These are phyloP conservation scores for Dipodomys stephensi DNA, from an alignment of 2,113 vertebrate species.

Conservation along the genomic window DNA sequence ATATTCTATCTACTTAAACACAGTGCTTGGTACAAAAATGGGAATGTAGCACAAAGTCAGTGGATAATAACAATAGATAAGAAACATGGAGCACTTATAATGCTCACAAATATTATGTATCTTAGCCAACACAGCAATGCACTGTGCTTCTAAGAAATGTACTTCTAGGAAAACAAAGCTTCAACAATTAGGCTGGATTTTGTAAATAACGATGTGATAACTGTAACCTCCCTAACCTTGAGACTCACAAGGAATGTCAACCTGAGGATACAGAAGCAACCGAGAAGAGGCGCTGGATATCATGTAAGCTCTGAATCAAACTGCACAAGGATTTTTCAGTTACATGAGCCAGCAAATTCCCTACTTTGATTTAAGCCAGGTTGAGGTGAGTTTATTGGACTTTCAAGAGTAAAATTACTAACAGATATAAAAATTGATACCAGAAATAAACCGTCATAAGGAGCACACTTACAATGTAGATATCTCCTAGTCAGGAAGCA, in stretches of 20 bases:
- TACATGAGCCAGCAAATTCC: background rate
- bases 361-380: slow-evolving; percentile 19
- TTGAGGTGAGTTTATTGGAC: background rate
- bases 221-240: background rate
- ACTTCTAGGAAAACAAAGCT: background rate
- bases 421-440: background rate
- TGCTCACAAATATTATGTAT: background rate
- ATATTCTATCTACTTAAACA: background rate
- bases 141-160: background rate
- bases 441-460: background rate
- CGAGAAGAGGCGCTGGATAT: background rate
- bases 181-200: background rate
- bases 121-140: background rate
- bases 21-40: background rate
- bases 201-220: background rate
- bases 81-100: background rate
- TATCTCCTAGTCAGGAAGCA: background rate
- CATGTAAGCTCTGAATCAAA: background rate
- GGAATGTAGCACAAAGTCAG: background rate
- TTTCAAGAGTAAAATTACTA: slow-evolving; percentile 1
- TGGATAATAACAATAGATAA: background rate
- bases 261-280: background rate
- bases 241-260: background rate
- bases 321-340: slow-evolving; percentile 6
- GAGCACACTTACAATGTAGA: background rate